Conservation (phyloP, 2,113 vertebrate species). For the Pycnonotus jocosus region DNA sequence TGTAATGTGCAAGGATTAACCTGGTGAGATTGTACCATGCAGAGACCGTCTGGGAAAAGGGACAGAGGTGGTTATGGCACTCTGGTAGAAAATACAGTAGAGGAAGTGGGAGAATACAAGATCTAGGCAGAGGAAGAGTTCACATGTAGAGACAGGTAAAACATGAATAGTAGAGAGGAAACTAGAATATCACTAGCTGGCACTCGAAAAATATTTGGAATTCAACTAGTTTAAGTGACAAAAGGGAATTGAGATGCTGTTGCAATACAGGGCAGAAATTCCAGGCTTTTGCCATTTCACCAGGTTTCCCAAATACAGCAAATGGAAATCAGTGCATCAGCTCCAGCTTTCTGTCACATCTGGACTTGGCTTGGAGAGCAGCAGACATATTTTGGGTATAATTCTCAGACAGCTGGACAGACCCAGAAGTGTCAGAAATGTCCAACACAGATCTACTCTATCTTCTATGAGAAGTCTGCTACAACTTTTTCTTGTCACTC, state of each 20-base stretch:
- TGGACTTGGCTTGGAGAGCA: not conserved
- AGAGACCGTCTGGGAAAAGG: not conserved
- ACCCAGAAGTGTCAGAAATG: not conserved
- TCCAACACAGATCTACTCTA: not conserved
- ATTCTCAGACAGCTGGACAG: not conserved
- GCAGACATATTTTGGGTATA: not conserved
- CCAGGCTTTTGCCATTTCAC: not conserved
- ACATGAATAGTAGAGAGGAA: not conserved
- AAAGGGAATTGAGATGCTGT: not conserved
- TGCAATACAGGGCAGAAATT: not conserved
- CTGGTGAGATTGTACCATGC: not conserved
- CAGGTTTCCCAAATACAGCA: not conserved
- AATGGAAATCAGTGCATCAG: not conserved
- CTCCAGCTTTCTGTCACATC: not conserved
- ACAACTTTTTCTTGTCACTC: not conserved
- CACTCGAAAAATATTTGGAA: not conserved
- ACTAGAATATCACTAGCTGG: not conserved
- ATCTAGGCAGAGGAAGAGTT: not conserved
- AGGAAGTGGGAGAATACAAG: not conserved
- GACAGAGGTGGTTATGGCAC: not conserved
- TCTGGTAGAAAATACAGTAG: not conserved
- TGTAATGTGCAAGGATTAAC: not conserved
- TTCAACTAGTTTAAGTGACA: not conserved
- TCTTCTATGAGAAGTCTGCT: not conserved
- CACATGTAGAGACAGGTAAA: not conserved